A percentile compares a stretch with the other conserved stretches of the same genome.
Conservation (phyloP, 2,888 invertebrate genomes). For the Andricus curvator region DNA sequence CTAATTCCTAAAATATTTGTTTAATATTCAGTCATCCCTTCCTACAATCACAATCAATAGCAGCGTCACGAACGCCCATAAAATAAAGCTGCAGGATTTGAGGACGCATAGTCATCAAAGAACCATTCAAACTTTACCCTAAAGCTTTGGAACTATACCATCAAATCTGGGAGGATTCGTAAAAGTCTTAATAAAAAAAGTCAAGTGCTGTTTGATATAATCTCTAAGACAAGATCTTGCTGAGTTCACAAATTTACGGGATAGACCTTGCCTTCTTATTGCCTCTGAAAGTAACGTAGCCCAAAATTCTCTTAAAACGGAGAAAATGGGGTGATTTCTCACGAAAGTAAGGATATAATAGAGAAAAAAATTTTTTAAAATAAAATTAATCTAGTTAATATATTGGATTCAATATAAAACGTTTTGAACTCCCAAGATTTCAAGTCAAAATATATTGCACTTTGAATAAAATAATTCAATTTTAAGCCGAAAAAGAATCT, state of each 20-base stretch:
- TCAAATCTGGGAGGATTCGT: conserved; percentile 65
- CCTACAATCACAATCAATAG: conserved; percentile 62
- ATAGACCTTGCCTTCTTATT: background rate
- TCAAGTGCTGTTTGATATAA: conserved; percentile 57
- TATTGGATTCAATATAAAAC: too few relatives aligned
- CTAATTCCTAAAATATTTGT: background rate
- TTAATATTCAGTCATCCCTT: conserved; percentile 15
- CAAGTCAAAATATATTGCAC: too few relatives aligned
- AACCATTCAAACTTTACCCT: conserved; percentile 59
- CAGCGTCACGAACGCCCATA: conserved; percentile 61
- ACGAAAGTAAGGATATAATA: too few relatives aligned
- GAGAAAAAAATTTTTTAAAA: too few relatives aligned
- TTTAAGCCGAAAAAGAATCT: too few relatives aligned
- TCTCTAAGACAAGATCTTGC: conserved; percentile 69
- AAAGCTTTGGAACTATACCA: conserved; percentile 60
- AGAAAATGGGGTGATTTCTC: too few relatives aligned
- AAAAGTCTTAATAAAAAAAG: conserved; percentile 59
- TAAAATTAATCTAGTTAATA: too few relatives aligned
- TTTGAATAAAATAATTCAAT: too few relatives aligned
- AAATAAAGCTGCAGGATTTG: conserved; percentile 64
- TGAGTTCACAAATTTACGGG: conserved; percentile 66
- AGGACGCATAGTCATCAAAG: conserved; percentile 68
- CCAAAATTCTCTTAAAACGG: too few relatives aligned
- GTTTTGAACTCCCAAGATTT: too few relatives aligned
- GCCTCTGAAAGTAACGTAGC: too few relatives aligned